Base-by-base conservation (phyloP, 2,888 invertebrate genomes). In the Plagodis pulveraria region DNA sequence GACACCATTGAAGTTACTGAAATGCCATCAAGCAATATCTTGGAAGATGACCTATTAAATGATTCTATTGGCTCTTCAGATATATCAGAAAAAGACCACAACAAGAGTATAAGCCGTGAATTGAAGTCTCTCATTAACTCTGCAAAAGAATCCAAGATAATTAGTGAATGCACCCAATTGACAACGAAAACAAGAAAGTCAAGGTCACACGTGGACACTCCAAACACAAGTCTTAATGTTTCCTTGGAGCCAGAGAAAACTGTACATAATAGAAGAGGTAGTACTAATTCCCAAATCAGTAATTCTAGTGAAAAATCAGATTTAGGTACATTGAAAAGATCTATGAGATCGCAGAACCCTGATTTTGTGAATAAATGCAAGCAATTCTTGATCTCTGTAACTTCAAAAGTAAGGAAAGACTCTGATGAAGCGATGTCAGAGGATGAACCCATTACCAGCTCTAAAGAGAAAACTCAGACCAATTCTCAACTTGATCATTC, bases 81-180 rank as follows among this genome's bases (percentile, higher is more conserved):
- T 34, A 42, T 65, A 22, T 74, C 80, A 54, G 91, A 91, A 61
- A 89, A 84, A 64, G 91, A 87, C 42, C 89, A 86, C 38, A 89
- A 82, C 58, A 88, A 83, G 65, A 84, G 88, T 66, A 90, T 93
- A 53, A 89, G 91, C 58, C 88, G 95, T 63, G 96, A 96, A 78
- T 84, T 95, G 57, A 91, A 94, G 69, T 94, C 94, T 1, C 83
- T 96, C 33, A 93, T 95, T 65, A 94, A 94, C 36, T 94, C 95
- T 10, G 94, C 95, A 33, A 95, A 94, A 76, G 95, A 95, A 73
- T 95, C 96, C 0, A 95, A 95, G 76, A 94, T 96, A 49, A 91
- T 95, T 45, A 93, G 89, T 69, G 94, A 94, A 77, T 95, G 93
- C 74, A 94, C 90, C 11, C 93, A 89, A 63, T 76, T 94, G n/a